Percentiles rank a stretch among this genome's conserved stretches.
phyloP scores from a whole-genome alignment of 1,140 invertebrate species.

The Drosophila teissieri region DNA sequence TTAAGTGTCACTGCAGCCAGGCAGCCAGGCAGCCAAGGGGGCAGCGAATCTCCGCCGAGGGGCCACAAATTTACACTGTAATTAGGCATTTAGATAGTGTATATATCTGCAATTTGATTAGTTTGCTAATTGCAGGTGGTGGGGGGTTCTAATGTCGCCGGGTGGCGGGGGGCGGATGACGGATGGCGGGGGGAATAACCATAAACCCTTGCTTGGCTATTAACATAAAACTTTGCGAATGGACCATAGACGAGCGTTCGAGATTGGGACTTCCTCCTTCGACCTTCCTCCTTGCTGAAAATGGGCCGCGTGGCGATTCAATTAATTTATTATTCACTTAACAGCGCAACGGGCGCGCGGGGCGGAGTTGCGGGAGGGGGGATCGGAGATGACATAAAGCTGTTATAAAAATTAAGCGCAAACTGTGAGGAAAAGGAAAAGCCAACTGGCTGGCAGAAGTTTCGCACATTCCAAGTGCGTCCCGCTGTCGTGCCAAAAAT shows the following conservation, averaged over 20 bases:
- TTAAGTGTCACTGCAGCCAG: slow-evolving; percentile 75
- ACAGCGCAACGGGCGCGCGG: slow-evolving; percentile 47
- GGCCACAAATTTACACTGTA: slow-evolving; percentile 69
- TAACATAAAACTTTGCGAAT: slow-evolving; percentile 67
- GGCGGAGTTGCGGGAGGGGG: neutral
- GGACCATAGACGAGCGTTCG: neutral
- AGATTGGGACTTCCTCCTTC: slow-evolving; percentile 5
- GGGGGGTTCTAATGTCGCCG: no score
- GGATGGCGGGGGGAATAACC: slow-evolving; percentile 11
- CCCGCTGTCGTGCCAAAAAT: slow-evolving; percentile 70
- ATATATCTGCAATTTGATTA: slow-evolving; percentile 67
- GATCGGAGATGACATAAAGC: slow-evolving; percentile 60
- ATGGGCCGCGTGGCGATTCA: slow-evolving; percentile 74
- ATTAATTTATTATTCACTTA: slow-evolving; percentile 83
- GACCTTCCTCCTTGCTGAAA: slow-evolving; percentile 34
- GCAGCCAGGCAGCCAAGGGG: no score
- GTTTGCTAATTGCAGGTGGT: slow-evolving; percentile 47
- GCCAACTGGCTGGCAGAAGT: slow-evolving; percentile 28
- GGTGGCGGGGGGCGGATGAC: no score
- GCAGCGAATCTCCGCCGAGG: slow-evolving; percentile 42
- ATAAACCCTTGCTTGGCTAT: slow-evolving; percentile 45
- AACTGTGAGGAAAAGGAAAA: slow-evolving; percentile 23
- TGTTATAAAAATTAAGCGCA: slow-evolving; percentile 79
- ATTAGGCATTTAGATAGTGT: slow-evolving; percentile 73
- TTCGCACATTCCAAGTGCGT: slow-evolving; percentile 59